Percentiles rank a stretch among this genome's conserved stretches.
Conservation (phyloP, 2,797 vertebrate genomes). For the Gallirallus australis region DNA sequence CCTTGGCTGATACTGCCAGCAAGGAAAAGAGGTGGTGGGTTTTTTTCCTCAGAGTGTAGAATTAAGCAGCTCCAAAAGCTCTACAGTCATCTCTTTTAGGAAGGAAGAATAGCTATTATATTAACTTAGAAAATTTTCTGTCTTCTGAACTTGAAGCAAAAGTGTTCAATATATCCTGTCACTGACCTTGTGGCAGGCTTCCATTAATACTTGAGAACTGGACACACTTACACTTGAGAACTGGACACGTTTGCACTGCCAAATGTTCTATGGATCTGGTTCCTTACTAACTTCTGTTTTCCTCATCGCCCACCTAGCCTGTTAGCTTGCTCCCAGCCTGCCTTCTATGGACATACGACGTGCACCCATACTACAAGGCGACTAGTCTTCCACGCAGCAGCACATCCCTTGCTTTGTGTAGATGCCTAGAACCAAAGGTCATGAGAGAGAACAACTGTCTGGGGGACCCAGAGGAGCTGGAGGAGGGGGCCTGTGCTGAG, state of each 20-base stretch:
- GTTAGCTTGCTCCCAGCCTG: not conserved
- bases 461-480: not conserved
- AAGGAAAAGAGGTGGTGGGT: not conserved
- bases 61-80: not conserved
- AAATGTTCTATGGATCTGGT: not conserved
- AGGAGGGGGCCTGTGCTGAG: not conserved
- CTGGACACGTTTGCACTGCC: not conserved
- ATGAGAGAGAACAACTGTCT: not conserved
- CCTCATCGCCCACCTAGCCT: not conserved
- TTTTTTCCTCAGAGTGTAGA: not conserved
- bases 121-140: not conserved
- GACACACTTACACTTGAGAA: not conserved
- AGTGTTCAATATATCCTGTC: not conserved
- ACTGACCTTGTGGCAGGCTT: not conserved
- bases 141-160: not conserved
- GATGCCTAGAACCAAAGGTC: not conserved
- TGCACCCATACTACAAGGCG: not conserved
- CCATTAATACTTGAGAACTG: not conserved
- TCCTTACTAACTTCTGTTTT: not conserved
- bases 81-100: not conserved
- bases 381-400: not conserved
- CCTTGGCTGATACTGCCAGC: not conserved
- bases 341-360: not conserved
- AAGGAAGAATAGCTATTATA: not conserved
- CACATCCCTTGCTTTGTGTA: not conserved